Percentiles rank a stretch among this genome's conserved stretches.
phyloP scores from a whole-genome alignment of 2,888 invertebrate genomes.

The Lepeophtheirus nordmannii region DNA sequence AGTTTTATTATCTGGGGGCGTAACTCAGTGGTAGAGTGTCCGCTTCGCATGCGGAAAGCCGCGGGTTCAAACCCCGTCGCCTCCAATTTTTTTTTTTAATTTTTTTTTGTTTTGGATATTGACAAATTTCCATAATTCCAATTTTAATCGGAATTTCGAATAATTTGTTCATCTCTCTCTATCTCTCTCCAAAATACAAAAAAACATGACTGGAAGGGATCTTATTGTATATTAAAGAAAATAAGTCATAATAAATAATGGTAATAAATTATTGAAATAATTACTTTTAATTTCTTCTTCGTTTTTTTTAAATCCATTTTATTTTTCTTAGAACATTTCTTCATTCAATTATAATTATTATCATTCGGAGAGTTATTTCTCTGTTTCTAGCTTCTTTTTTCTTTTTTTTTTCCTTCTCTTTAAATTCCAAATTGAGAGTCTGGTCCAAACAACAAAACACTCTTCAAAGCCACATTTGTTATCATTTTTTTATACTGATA shows the following conservation, averaged over 20 bases:
- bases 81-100: conserved; percentile 36
- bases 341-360: conserved; percentile 1
- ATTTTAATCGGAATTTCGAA: not conserved
- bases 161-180: no score
- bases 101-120: not conserved
- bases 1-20: conserved; percentile 33
- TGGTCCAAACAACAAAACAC: no score
- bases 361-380: no score
- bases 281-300: not conserved
- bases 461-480: no score
- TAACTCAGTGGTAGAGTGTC: conserved; percentile 46
- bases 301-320: not conserved
- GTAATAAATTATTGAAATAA: conserved; percentile 7
- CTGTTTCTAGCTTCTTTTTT: no score
- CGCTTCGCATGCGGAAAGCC: conserved; percentile 52
- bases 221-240: no score
- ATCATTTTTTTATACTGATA: no score
- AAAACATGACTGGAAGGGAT: no score
- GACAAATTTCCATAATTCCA: not conserved
- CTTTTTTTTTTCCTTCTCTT: no score
- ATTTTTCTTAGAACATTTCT: not conserved
- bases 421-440: no score
- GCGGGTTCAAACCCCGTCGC: conserved; percentile 50
- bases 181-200: no score
- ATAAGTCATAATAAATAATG: not conserved